Evolutionary conservation across 2,797 vertebrate species (phyloP), one percentile per base, ranked within the genome.

Genomic region (Aphelocoma californica): DNA sequence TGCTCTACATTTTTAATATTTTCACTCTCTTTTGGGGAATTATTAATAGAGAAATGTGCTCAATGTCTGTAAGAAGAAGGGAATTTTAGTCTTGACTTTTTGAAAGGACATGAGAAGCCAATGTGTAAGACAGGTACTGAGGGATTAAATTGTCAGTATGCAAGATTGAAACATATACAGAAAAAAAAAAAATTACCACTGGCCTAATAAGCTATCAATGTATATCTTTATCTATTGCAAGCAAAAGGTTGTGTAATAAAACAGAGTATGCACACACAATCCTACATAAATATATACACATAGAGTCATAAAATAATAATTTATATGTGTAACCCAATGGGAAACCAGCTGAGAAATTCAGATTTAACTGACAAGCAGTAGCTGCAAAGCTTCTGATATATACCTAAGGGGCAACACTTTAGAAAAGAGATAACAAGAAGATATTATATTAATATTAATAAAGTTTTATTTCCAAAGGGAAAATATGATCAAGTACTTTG

Each of bases 401-500:
- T 95, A 94, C 75, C 73, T 91, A 88, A 67, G 79, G 90, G 79
- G 40, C 25, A 90, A 86, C 53, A 78, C 81, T 93, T 96, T 92
- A 72, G n/a, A 95, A 94, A 70, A 82, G 77, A 94, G 82, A 86
- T 94, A 95, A 95, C 79, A 91, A 89, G 90, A 84, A 86, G 86
- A 93, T 93, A 94, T 62, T 65, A 19, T 84, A 94, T 96, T 91
- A 95, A 95, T 96, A 92, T 96, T 95, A 95, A 95, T 92, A 88
- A 56, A 66, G 14, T 48, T 95, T 93, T 93, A 87, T 91, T 94
- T 95, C 92, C 90, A 88, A 83, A 60, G 54, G 84, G 81, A 85
- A 94, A 93, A 90, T 85, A 89, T 58, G 53, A 85, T 93, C 74
- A 85, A 90, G 44, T 82, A 14, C 32, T 95, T 66, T 72, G 38